phyloP scores from a whole-genome alignment of 2,113 vertebrate species.

The Pogona vitticeps region DNA sequence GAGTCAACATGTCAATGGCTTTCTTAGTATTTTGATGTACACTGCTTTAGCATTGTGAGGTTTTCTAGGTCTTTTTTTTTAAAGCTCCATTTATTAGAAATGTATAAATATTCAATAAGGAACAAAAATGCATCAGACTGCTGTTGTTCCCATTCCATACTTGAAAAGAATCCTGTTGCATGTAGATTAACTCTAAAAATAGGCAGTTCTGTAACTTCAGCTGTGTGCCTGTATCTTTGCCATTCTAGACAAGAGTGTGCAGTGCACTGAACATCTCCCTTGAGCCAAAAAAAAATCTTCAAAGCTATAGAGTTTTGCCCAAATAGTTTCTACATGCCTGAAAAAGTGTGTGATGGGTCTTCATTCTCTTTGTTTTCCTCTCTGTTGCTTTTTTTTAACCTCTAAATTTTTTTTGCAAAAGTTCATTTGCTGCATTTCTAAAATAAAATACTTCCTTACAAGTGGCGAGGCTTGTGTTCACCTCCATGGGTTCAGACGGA shows the following conservation, averaged over 20 bases:
- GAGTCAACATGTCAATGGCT: not conserved
- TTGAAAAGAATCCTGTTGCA: not conserved
- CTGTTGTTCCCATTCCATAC: not conserved
- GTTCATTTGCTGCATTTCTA: fast-evolving
- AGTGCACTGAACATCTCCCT: not conserved
- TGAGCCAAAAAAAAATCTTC: not conserved
- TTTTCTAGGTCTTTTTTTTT: not conserved
- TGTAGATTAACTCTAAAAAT: not conserved
- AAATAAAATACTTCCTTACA: not conserved
- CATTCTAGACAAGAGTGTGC: not conserved
- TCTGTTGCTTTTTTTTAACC: fast-evolving
- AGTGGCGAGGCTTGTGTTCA: not conserved
- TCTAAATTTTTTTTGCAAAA: constrained; percentile 9
- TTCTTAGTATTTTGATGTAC: not conserved
- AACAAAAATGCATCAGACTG: not conserved
- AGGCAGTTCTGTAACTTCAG: not conserved
- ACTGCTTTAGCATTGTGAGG: not conserved
- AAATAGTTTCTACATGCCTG: not conserved
- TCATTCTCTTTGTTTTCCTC: not conserved
- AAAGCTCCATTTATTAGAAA: not conserved
- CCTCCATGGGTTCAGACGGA: not conserved
- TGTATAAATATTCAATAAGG: not conserved
- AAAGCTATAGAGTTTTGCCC: not conserved
- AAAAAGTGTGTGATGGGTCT: not conserved
- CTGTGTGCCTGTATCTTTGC: not conserved